Evolutionary conservation across 2,888 invertebrate genomes (phyloP).

Genomic region (Polydrusus pterygomalis): DNA sequence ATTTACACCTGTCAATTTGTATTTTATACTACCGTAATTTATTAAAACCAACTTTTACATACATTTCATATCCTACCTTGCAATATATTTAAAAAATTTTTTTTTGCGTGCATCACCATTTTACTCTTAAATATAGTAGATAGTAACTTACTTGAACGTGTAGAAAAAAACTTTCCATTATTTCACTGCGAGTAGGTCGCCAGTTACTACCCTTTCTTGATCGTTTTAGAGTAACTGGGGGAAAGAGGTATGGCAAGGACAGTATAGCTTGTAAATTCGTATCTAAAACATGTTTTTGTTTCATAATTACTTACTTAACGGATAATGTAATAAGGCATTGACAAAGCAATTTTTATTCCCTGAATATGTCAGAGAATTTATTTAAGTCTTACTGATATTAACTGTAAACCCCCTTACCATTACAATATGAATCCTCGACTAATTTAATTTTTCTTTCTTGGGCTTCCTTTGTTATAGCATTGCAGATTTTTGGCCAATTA

Average conservation of each 20-base stretch:
- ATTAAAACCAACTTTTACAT: too few species aligned
- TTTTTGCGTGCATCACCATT: too few species aligned
- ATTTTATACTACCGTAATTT: too few species aligned
- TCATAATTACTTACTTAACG: not conserved
- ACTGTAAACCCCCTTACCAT: not conserved
- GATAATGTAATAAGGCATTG: too few species aligned
- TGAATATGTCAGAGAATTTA: too few species aligned
- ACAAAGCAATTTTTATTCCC: too few species aligned
- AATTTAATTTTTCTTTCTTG: constrained; percentile 7
- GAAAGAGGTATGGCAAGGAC: constrained; percentile 6
- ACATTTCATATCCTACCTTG: too few species aligned
- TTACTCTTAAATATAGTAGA: too few species aligned
- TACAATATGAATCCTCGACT: not conserved
- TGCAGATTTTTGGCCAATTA: constrained; percentile 4
- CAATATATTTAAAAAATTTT: too few species aligned
- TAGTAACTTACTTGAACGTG: not conserved
- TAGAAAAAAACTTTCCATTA: too few species aligned
- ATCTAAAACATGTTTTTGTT: constrained; percentile 14
- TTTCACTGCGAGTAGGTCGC: constrained; percentile 5
- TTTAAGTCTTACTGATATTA: too few species aligned
- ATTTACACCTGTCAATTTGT: too few species aligned
- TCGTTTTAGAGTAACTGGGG: constrained; percentile 5
- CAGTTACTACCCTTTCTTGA: constrained; percentile 9
- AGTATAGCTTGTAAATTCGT: not conserved
- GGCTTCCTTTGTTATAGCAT: not conserved